These are phyloP conservation scores for Noctuana brunneofusca DNA, from an alignment of 2,888 invertebrate genomes.

Conservation along the genomic window DNA sequence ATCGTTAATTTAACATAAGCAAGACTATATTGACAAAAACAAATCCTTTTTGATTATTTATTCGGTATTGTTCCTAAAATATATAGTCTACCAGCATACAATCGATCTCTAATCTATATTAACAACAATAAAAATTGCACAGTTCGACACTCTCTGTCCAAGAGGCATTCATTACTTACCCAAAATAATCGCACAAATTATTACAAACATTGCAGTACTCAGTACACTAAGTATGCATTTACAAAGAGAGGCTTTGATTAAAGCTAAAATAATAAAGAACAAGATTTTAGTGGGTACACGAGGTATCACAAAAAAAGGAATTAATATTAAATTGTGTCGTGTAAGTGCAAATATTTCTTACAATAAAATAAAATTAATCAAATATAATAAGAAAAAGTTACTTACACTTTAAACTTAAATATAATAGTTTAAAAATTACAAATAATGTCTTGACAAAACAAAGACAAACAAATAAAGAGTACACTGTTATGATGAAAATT, in stretches of 20 bases:
- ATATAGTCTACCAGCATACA: constrained; percentile 8
- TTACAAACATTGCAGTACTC: constrained; percentile 6
- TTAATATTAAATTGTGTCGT: background rate
- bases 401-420: background rate
- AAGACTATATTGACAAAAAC: background rate
- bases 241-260: constrained; percentile 24
- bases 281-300: constrained; percentile 22
- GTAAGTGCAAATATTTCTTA: no score
- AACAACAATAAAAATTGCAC: constrained; percentile 57
- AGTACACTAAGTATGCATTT: constrained; percentile 1
- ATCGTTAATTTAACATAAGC: background rate
- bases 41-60: background rate
- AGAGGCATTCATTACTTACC: constrained; percentile 25
- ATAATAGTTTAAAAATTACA: background rate
- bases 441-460: no score
- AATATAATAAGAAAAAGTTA: background rate
- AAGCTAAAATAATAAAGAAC: constrained; percentile 25
- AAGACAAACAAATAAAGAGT: no score
- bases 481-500: no score
- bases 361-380: no score
- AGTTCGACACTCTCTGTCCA: constrained; percentile 46
- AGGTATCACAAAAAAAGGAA: background rate
- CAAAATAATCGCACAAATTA: constrained; percentile 39
- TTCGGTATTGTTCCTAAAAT: constrained; percentile 10
- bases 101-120: constrained; percentile 38